Evolutionary conservation across 1,140 invertebrate genomes (phyloP), one percentile per base, ranked within the genome.

Genomic region (Apolygus lucorum): DNA sequence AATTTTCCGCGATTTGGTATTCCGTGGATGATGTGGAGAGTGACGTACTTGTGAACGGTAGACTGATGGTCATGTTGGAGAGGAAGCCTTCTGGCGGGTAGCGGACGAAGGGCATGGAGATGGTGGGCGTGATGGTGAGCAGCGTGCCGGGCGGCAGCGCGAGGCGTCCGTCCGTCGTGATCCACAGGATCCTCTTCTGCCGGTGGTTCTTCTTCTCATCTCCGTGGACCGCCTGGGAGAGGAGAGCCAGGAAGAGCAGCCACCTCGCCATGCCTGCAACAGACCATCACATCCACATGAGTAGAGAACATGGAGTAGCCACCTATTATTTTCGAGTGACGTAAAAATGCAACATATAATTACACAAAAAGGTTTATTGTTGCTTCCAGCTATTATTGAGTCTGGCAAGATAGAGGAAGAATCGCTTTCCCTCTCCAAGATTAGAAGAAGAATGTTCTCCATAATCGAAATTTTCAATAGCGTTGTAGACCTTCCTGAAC

Each of bases 1-100:
- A n/a, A n/a, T n/a, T n/a, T n/a, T n/a, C n/a, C n/a, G n/a, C n/a
- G n/a, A n/a, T n/a, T n/a, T n/a, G n/a, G n/a, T n/a, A n/a, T n/a
- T n/a, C n/a, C n/a, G n/a, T n/a, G n/a, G 34, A 42, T 42, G 34
- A 42, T 42, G 13, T 69, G 21, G 52, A n/a, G n/a, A n/a, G n/a
- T 24, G 63, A 86, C 88, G 87, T 80, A 93, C 90, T 91, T 75
- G 90, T 90, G 77, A 93, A 90, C n/a, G 91, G 91, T 72, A 92
- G 84, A 79, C 89, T 91, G 75, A 92, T 86, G 26, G 90, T 88
- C 81, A 93, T 83, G 76, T 92, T 92, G 67, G 90, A 91, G 70
- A 90, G 84, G 77, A 92, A 92, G 62, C 90, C 91, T 75, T 89
- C 85, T 0, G 90, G 90, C 24, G 90, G 90, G 81, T 92, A 88